Conservation (phyloP, 2,888 invertebrate species). For the Brachycybe producta region DNA sequence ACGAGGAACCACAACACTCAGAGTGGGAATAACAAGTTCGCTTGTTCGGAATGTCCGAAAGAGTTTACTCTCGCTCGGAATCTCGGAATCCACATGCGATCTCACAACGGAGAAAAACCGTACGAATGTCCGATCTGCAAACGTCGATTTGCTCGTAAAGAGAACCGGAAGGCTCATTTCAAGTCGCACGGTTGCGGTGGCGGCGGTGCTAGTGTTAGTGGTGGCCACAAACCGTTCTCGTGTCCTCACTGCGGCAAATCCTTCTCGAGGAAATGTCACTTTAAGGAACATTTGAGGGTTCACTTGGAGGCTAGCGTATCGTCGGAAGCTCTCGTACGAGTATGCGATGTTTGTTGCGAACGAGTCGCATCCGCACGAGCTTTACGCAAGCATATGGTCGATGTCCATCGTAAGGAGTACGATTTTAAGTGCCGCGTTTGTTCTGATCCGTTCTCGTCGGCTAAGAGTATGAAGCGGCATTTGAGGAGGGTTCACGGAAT, state of each 20-base stretch:
- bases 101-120: constrained; percentile 36
- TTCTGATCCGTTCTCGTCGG: constrained; percentile 73
- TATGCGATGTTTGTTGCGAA: constrained; percentile 56
- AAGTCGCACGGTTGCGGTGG: constrained; percentile 31
- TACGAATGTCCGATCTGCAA: constrained; percentile 36
- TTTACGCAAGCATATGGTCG: constrained; percentile 49
- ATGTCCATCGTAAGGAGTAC: constrained; percentile 56
- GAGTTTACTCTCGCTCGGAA: constrained; percentile 31
- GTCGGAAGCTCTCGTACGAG: neutral
- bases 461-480: constrained; percentile 68
- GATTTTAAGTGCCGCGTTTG: constrained; percentile 71
- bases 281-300: constrained; percentile 25
- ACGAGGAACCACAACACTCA: constrained; percentile 36
- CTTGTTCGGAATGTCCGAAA: constrained; percentile 37
- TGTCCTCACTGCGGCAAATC: constrained; percentile 24
- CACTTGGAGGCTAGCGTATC: neutral
- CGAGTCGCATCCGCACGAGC: constrained; percentile 48
- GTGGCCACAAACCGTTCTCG: constrained; percentile 21
- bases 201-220: neutral
- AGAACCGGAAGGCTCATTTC: constrained; percentile 35
- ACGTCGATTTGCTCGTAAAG: constrained; percentile 34
- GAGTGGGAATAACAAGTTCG: constrained; percentile 27
- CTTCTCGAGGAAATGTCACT: constrained; percentile 25
- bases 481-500: constrained; percentile 61
- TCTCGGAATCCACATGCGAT: constrained; percentile 35